These are phyloP conservation scores for Galaxea fascicularis DNA, from an alignment of 92 coral and sea anemone species.

Conservation along the genomic window DNA sequence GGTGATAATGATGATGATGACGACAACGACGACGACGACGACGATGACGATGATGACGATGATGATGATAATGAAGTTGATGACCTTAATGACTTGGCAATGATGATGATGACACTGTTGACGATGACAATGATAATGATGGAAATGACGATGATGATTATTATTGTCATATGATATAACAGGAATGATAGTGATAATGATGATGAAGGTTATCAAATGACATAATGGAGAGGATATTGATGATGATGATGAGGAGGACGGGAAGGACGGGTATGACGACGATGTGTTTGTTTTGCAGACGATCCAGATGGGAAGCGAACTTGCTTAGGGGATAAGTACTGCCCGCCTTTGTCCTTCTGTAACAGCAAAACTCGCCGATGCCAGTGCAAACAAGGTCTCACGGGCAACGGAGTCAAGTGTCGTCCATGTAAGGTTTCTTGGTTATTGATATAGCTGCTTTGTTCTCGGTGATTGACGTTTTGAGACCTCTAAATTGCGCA, in stretches of 20 bases:
- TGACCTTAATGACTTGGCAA: too few relatives aligned
- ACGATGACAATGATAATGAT: background rate
- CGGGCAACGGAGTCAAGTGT: slow-evolving; percentile 14
- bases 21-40: too few relatives aligned
- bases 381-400: background rate
- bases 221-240: too few relatives aligned
- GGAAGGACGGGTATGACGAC: background rate
- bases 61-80: background rate
- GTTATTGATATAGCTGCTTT: background rate
- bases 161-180: too few relatives aligned
- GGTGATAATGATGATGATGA: too few relatives aligned
- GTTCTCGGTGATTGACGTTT: too few relatives aligned
- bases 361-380: background rate
- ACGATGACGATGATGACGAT: background rate
- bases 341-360: slow-evolving; percentile 2
- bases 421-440: background rate
- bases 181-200: too few relatives aligned
- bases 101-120: background rate
- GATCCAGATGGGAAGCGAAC: slow-evolving; percentile 8
- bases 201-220: too few relatives aligned
- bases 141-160: too few relatives aligned
- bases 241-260: background rate
- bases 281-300: background rate
- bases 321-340: background rate
- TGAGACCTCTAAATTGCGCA: too few relatives aligned